Evolutionary conservation across 2,113 vertebrate species (phyloP).

Genomic region (Equus quagga): DNA sequence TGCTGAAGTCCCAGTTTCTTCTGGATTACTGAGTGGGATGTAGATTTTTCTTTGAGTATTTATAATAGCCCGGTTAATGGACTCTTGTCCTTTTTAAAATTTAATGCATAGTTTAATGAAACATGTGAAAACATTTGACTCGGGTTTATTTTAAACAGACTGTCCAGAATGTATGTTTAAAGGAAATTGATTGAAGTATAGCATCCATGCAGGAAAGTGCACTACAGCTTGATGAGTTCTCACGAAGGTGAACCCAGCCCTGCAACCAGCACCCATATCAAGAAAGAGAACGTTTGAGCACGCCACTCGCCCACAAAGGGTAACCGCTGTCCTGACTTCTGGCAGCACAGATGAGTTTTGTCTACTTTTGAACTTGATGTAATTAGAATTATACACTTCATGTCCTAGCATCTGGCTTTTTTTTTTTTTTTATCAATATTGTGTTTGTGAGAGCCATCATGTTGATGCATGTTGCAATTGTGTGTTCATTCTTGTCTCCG

Average conservation of each 20-base stretch:
- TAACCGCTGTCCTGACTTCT: not conserved
- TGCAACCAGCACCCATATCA: not conserved
- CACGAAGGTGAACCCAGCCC: not conserved
- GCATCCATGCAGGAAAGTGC: not conserved
- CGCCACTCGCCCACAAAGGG: not conserved
- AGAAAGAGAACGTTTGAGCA: not conserved
- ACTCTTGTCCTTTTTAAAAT: not conserved
- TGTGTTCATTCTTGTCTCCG: not conserved
- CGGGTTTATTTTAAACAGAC: slow-evolving; percentile 3
- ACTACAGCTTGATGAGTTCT: not conserved
- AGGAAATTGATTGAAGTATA: not conserved
- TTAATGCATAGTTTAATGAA: not conserved
- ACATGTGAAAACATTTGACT: not conserved
- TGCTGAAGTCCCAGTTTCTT: slow-evolving; percentile 70
- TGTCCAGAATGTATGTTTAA: not conserved
- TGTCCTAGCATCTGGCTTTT: not conserved
- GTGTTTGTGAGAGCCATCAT: not conserved
- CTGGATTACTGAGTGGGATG: slow-evolving; percentile 67
- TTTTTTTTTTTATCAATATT: not conserved
- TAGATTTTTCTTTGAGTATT: slow-evolving; percentile 81
- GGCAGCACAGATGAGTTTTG: not conserved
- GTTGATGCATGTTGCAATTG: not conserved
- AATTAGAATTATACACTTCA: not conserved
- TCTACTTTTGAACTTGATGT: not conserved
- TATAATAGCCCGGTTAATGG: not conserved